These are phyloP conservation scores for Pseudonaja textilis DNA, from an alignment of 2,113 vertebrate genomes.

Conservation along the genomic window DNA sequence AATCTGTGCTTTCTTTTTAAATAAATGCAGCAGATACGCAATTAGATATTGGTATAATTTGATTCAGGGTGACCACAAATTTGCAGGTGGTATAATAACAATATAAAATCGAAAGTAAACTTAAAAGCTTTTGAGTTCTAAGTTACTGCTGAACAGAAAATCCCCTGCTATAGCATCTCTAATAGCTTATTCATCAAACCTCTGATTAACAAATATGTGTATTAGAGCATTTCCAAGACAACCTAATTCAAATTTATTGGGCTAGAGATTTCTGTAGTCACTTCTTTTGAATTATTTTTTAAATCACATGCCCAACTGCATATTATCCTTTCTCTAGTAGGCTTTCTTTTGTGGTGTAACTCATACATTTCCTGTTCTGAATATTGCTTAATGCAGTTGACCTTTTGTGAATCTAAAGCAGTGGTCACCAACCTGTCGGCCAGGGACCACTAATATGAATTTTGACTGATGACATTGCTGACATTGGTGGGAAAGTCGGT, in stretches of 20 bases:
- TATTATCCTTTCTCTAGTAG: neutral
- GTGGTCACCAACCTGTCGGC: too few relatives aligned
- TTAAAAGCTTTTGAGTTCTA: neutral
- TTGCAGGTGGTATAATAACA: neutral
- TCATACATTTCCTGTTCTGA: neutral
- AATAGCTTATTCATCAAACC: neutral
- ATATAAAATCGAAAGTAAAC: neutral
- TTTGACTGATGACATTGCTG: too few relatives aligned
- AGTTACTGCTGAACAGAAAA: neutral
- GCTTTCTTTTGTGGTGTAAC: neutral
- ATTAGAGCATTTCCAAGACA: neutral
- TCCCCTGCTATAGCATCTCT: neutral
- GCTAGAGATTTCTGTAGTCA: neutral
- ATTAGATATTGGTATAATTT: neutral
- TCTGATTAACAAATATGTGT: neutral
- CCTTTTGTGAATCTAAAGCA: neutral
- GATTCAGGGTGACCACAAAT: neutral
- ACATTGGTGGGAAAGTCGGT: too few relatives aligned
- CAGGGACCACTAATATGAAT: too few relatives aligned
- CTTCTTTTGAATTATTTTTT: neutral
- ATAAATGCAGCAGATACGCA: neutral
- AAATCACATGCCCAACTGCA: neutral
- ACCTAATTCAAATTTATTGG: neutral
- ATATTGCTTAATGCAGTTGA: neutral
- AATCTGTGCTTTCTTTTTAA: neutral